Percentiles rank a stretch among this genome's conserved stretches.
Conservation (phyloP, 2,113 vertebrate genomes). For the Felis catus region F.catus_Fca126_mat1.0 CM031413.1:116207001-116207500, state of each 20-base stretch:
- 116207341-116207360: background rate
- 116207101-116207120: too few relatives aligned
- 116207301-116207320: background rate
- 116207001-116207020: background rate
- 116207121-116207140: too few relatives aligned
- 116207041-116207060: too few relatives aligned
- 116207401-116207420: background rate
- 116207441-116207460: background rate
- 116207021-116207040: background rate
- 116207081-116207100: too few relatives aligned
- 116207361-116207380: background rate
- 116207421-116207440: background rate
- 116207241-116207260: background rate
- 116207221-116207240: background rate
- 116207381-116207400: background rate
- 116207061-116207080: too few relatives aligned
- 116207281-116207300: background rate
- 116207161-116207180: too few relatives aligned
- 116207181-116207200: too few relatives aligned
- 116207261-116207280: background rate
- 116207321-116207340: background rate
- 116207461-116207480: background rate
- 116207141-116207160: too few relatives aligned
- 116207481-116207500: background rate
- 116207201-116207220: too few relatives aligned